A percentile compares a stretch with the other conserved stretches of the same genome.
phyloP scores from a whole-genome alignment of 2,113 vertebrate genomes.

The Dipodomys stephensi region DNA sequence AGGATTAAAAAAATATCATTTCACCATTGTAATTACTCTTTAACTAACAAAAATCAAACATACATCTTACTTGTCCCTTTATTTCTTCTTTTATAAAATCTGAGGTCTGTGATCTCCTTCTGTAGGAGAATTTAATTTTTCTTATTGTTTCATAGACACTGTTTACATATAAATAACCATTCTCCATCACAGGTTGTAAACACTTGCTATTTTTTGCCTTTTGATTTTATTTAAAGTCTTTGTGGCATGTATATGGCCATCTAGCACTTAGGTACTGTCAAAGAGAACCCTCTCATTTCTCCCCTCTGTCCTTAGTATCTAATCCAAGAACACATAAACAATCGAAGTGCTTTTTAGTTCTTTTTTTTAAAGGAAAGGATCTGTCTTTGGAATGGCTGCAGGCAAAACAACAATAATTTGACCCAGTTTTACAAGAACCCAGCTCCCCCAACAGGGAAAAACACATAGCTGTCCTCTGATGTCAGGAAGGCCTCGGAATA shows the following conservation, averaged over 20 bases:
- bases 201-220: neutral
- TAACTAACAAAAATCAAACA: neutral
- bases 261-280: neutral
- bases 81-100: neutral
- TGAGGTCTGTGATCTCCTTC: neutral
- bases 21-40: neutral
- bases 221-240: neutral
- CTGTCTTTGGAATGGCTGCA: constrained; percentile 62
- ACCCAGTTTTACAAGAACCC: constrained; percentile 80
- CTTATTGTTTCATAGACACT: constrained; percentile 47
- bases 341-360: no score
- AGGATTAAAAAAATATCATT: neutral
- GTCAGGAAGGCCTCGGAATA: constrained; percentile 57
- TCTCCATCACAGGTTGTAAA: neutral
- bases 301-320: no score
- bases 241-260: neutral
- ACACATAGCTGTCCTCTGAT: neutral
- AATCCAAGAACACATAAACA: neutral
- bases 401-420: constrained; percentile 80
- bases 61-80: neutral
- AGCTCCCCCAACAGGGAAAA: constrained; percentile 53
- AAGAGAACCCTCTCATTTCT: neutral
- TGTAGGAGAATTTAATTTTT: neutral
- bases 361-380: neutral
- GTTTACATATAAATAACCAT: constrained; percentile 44